Conservation (phyloP, 2,113 vertebrate species). For the Takifugu bimaculatus region DNA sequence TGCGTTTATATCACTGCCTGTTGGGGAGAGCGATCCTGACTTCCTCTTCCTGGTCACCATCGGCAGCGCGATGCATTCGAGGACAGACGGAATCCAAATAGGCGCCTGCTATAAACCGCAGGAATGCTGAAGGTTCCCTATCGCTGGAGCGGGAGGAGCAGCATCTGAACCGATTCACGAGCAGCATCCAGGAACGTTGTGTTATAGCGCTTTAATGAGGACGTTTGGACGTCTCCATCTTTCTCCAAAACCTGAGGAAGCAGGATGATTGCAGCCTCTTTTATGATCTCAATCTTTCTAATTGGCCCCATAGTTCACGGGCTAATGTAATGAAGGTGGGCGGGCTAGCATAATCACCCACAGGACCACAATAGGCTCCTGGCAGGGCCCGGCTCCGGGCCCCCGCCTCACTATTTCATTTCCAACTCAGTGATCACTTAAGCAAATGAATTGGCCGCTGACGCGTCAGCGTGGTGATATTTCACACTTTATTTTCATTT, state of each 20-base stretch:
- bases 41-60: conserved; percentile 6
- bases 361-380: conserved; percentile 16
- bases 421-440: conserved; percentile 58
- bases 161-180: conserved; percentile 29
- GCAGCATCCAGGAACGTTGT: conserved; percentile 25
- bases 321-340: conserved; percentile 56
- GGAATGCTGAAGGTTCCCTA: conserved; percentile 59
- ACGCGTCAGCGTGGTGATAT: conserved; percentile 53
- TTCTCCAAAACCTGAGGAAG: conserved; percentile 42
- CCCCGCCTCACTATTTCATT: conserved; percentile 46
- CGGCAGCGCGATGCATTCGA: conserved; percentile 24
- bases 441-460: conserved; percentile 61
- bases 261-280: conserved; percentile 29
- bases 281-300: conserved; percentile 69
- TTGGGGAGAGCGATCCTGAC: conserved; percentile 27
- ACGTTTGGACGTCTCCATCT: conserved; percentile 57
- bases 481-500: conserved; percentile 48
- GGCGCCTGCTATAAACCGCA: conserved; percentile 50
- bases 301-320: conserved; percentile 58
- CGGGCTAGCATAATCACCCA: conserved; percentile 42
- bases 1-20: conserved; percentile 38
- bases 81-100: conserved; percentile 39
- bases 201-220: conserved; percentile 64
- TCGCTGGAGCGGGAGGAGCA: conserved; percentile 38
- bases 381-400: conserved; percentile 14